Conservation (phyloP, 2,113 vertebrate genomes). For the Sylvietta virens region DNA sequence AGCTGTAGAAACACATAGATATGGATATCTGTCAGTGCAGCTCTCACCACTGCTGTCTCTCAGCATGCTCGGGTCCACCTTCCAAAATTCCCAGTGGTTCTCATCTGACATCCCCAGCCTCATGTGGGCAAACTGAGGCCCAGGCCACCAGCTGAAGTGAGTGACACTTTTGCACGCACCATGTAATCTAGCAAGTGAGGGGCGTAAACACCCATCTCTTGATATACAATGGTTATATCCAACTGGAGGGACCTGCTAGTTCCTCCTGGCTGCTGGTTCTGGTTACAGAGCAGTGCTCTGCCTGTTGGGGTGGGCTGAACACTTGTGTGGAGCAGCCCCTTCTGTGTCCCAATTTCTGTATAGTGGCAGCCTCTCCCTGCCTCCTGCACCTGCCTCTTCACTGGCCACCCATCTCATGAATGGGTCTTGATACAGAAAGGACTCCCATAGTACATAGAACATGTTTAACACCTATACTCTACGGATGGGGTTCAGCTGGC, state of each 20-base stretch:
- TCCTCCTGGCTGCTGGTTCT: neutral
- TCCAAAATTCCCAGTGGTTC: neutral
- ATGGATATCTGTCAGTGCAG: neutral
- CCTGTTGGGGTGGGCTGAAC: neutral
- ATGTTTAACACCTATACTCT: neutral
- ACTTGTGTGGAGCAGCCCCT: neutral
- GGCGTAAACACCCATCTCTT: neutral
- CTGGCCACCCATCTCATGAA: neutral
- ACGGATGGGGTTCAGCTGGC: neutral
- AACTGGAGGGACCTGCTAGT: neutral
- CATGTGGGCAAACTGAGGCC: neutral
- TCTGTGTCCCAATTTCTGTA: neutral
- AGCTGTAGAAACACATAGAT: neutral
- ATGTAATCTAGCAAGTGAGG: neutral
- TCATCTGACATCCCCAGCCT: neutral
- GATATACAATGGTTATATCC: neutral
- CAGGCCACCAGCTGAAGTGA: neutral
- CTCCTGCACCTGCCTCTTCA: neutral
- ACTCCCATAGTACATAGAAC: neutral
- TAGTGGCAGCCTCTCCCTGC: neutral
- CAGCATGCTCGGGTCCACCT: neutral
- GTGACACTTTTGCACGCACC: neutral
- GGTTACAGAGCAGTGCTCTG: neutral
- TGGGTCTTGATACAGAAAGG: neutral
- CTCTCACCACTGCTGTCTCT: neutral